Evolutionary conservation across 2,113 vertebrate genomes (phyloP).

Genomic region (Benitochromis conjunctus): DNA sequence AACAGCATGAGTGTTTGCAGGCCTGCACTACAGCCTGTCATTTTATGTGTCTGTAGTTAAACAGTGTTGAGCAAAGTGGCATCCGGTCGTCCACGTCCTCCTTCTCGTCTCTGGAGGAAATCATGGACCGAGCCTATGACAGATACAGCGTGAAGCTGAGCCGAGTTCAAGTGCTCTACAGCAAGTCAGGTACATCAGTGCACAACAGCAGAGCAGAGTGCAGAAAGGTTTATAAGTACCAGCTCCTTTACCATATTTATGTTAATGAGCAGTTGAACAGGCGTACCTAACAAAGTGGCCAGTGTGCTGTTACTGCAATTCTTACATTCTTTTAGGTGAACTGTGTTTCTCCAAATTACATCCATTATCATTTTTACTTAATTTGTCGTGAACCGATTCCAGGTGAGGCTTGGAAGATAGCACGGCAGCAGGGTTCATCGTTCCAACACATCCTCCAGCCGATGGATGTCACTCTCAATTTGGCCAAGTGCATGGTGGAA

Average conservation of each 20-base stretch:
- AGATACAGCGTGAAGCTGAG: constrained; percentile 86
- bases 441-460: constrained; percentile 87
- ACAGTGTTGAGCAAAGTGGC: constrained; percentile 79
- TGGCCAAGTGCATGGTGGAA: constrained; percentile 94
- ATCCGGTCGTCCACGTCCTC: constrained; percentile 54
- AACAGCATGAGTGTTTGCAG: rapidly evolving
- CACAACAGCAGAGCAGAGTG: neutral
- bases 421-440: constrained; percentile 80
- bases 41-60: constrained; percentile 71
- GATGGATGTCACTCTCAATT: constrained; percentile 86
- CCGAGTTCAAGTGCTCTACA: constrained; percentile 89
- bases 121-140: constrained; percentile 97
- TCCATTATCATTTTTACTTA: neutral
- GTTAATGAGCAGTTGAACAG: neutral
- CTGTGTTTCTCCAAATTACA: neutral
- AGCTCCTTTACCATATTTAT: neutral
- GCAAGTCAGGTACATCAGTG: constrained; percentile 81
- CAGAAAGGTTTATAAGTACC: neutral
- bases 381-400: neutral
- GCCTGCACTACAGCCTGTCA: neutral
- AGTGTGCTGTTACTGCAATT: neutral
- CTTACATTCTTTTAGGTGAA: neutral
- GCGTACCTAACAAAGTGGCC: neutral
- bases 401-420: constrained; percentile 88
- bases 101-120: constrained; percentile 89